Base-by-base conservation (phyloP, 1,140 invertebrate genomes). In the Battus philenor region DNA sequence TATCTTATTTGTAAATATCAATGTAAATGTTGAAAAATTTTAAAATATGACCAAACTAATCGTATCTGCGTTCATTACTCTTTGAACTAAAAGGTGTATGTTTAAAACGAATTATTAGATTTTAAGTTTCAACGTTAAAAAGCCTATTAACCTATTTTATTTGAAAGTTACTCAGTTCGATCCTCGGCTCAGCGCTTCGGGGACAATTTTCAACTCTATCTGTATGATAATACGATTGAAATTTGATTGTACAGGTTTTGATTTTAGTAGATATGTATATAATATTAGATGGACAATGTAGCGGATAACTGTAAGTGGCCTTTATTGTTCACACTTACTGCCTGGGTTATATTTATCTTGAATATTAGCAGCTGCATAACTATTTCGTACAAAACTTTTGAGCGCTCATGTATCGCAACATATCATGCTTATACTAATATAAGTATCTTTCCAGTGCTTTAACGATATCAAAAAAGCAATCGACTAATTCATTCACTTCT, bases 81-180 rank as follows among this genome's bases (percentile, higher is more conserved):
- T 72, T 57, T 74, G 69, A 30, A 43, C 36, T 51, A 60, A 70
- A 64, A 63, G 59, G 63, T 69, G 62, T 55, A 65, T 54, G 57
- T 66, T 66, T 71, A 58, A 74, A 78, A 76, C 67, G 66, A 68
- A 74, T 59, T 64, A 58, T 63, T 67, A 66, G 55, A 65, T 54
- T 41, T 77, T 66, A 66, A 70, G 66, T 76, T 80, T 75, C 56
- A 66, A 68, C 64, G 70, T 75, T 81, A 78, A 81, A 81, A 75
- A 63, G 58, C 63, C 72, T 78, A 81, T 81, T 79, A 82, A 77
- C 75, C 75, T 69, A 79, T 77, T 77, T 82, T 71, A 78, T 79
- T 79, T 70, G 64, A 82, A 77, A 77, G 77, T 78, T 65, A 54
- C 60, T 56, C 56, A 47, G 50, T 63, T 57, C 52, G 55, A 36